These are phyloP conservation scores for Phainopepla nitens DNA, from an alignment of 2,113 vertebrate genomes.

Conservation along the genomic window DNA sequence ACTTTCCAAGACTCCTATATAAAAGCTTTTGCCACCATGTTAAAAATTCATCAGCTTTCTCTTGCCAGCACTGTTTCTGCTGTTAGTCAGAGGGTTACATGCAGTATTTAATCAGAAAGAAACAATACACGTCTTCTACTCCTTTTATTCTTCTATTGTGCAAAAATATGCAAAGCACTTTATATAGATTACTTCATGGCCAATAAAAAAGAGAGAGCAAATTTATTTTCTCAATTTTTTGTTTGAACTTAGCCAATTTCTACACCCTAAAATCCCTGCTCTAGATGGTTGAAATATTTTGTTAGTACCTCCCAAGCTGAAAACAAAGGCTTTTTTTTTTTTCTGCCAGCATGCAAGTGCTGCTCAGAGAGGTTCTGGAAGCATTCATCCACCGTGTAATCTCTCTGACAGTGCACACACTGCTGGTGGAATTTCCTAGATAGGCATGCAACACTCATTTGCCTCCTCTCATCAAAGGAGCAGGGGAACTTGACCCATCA, in stretches of 20 bases:
- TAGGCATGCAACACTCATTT: not conserved
- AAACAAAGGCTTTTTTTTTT: not conserved
- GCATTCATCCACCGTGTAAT: not conserved
- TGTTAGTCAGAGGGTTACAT: not conserved
- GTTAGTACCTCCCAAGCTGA: not conserved
- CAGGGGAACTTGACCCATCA: not conserved
- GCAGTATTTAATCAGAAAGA: not conserved
- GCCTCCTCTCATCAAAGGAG: not conserved
- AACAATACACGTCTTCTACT: not conserved
- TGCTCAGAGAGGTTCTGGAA: slow-evolving; percentile 3
- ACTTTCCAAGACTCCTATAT: not conserved
- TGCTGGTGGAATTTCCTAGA: not conserved
- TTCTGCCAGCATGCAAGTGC: not conserved
- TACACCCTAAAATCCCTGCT: not conserved
- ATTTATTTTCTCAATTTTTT: not conserved
- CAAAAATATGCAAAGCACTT: not conserved
- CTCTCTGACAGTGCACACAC: not conserved
- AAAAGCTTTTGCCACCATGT: not conserved
- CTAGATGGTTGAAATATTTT: not conserved
- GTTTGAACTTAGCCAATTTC: not conserved
- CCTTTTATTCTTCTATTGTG: not conserved
- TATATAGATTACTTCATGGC: not conserved
- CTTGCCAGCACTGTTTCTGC: not conserved
- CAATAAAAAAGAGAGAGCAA: not conserved
- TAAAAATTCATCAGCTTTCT: not conserved